phyloP scores from a whole-genome alignment of 2,888 invertebrate genomes.

The Leptopilina syphax region DNA sequence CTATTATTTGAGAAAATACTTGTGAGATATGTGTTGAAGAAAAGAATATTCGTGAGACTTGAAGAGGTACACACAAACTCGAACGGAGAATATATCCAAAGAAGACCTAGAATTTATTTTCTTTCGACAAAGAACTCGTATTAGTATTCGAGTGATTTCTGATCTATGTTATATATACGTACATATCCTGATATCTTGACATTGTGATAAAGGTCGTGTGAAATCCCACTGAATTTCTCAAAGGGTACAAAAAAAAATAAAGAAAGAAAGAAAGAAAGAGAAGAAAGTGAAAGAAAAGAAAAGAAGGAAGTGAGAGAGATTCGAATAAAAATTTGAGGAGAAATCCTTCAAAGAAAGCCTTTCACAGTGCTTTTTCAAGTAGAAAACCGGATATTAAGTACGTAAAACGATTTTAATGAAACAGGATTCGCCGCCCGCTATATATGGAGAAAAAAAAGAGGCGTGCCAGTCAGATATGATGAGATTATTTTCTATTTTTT shows the following conservation, averaged over 20 bases:
- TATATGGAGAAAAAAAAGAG: neutral
- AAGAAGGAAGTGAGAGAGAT: conserved; percentile 27
- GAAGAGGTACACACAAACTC: conserved; percentile 21
- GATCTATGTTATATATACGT: conserved; percentile 24
- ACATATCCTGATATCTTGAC: conserved; percentile 11
- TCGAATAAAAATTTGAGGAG: conserved; percentile 37
- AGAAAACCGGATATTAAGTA: conserved; percentile 35
- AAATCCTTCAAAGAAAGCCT: conserved; percentile 33
- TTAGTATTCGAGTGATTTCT: conserved; percentile 40
- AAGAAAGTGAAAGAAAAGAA: neutral
- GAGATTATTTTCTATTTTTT: conserved; percentile 5
- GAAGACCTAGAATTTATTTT: conserved; percentile 27
- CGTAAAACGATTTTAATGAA: conserved; percentile 34
- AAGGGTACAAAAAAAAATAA: neutral
- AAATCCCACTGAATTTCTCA: conserved; percentile 34
- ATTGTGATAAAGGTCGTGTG: conserved; percentile 32
- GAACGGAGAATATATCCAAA: conserved; percentile 3
- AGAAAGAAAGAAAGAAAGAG: neutral
- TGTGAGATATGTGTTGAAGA: neutral
- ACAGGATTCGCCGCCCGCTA: conserved; percentile 16
- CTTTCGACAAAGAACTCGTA: conserved; percentile 36
- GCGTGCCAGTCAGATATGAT: neutral
- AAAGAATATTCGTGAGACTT: conserved; percentile 22
- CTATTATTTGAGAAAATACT: no score
- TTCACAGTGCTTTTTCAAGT: conserved; percentile 24